Evolutionary conservation across 1,140 invertebrate genomes (phyloP), one percentile per base, ranked within the genome.

Genomic region (Chironomus striatipennis): DNA sequence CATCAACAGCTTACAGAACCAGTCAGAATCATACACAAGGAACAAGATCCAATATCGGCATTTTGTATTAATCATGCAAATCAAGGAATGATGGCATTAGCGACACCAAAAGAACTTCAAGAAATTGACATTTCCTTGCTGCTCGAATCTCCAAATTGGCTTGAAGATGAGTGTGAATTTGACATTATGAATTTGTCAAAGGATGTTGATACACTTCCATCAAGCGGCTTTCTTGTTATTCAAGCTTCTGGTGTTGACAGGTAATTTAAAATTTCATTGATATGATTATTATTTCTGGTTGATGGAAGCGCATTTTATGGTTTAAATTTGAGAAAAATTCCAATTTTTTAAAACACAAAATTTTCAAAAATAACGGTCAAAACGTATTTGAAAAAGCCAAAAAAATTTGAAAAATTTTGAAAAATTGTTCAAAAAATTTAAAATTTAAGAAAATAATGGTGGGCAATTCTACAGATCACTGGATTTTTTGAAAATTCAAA

Each of bases 11-110:
- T 89, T 76, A 86, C 89, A 72, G 93, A 93, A 78, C 92, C 95
- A 64, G 94, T 98, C 75, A 88, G 96, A 75, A 96, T 99, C 76
- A 97, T 99, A 76, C 98, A 99, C 82, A 98, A 98, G 85, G 98
- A 99, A 81, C 96, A 98, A 85, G 98, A 99, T 83, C 95, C 95
- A 75, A 98, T 99, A 76, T 91, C 95, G 77, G 93, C 97, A 43
- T 99, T 99, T 86, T 97, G 96, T 80, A 86, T 98, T 67, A 98
- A 98, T 86, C 90, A 92, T 84, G 93, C 94, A 82, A 83, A 78
- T 78, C 78, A 79, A 64, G 93, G 90, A 43, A 84, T 93, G 75
- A 89, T 99, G 77, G 93, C 96, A 7, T 84, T 99, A 76, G 93
- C 96, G 12, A 99, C 96, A 75, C 95, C 95, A 0, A 90, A 96